Evolutionary conservation across 1,140 invertebrate genomes (phyloP), one percentile per base, ranked within the genome.

Genomic region (Drosophila tani): DNA sequence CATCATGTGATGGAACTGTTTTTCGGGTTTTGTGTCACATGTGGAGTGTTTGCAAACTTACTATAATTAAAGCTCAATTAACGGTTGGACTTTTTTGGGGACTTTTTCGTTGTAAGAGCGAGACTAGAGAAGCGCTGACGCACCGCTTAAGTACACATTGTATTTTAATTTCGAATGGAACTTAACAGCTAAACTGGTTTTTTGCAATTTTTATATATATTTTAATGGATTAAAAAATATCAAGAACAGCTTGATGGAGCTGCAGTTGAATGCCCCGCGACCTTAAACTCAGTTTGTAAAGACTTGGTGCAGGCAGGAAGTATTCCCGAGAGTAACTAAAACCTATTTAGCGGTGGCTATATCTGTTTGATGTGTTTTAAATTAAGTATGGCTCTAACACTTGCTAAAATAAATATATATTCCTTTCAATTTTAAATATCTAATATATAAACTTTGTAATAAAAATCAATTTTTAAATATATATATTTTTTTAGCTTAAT

Each of bases 21-120:
- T 47, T 67, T 46, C 38, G 35, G 45, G 35, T 38, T 38, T 59
- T 59, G 24, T 67, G 73, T 76, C 62, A 77, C 75, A 76, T 67
- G 73, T 67, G 15, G 38, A 59, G 58, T 47, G 59, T 41, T 58
- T 58, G 56, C 47, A 35, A 55, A 62, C 29, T 62, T 78, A 49
- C 46, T 73, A 66, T 45, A 68, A 63, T 63, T 75, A 53, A 71
- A 24, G 21, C 50, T 65, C 58, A 81, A 85, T 81, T 78, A 66
- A 62, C 67, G 63, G 29, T 47, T 68, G 73, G 8, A 17, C 51
- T 43, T 45, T 29, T 57, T 38, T n/a, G 46, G 62, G 49, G 41
- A 50, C 2, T 60, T 40, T 60, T 62, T 63, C 21, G 15, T 69
- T 24, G 71, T 77, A 76, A 76, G 32, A 46, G 24, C 47, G 32